Conservation (phyloP, 2,113 vertebrate species). For the Kobus ellipsiprymnus region DNA sequence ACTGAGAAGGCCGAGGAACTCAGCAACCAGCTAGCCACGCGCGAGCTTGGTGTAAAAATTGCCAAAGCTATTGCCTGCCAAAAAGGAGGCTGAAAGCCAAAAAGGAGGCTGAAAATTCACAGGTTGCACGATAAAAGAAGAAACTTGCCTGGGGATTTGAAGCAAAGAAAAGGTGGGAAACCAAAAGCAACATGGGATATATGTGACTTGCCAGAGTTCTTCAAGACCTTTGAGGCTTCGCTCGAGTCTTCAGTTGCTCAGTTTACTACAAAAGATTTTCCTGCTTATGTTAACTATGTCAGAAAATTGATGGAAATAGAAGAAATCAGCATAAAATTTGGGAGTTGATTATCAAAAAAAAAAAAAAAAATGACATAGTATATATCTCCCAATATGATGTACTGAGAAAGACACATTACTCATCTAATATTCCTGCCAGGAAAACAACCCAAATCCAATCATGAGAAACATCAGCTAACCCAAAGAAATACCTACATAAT, state of each 20-base stretch:
- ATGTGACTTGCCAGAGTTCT: slow-evolving; percentile 83
- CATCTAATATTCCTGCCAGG: not conserved
- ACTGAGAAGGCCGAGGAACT: slow-evolving; percentile 92
- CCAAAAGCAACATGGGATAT: slow-evolving; percentile 99
- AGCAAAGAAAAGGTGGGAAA: slow-evolving; percentile 99
- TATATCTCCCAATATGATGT: not conserved
- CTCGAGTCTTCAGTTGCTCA: not conserved
- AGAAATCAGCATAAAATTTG: not conserved
- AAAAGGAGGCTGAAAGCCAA: slow-evolving; percentile 91
- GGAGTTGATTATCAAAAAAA: not conserved
- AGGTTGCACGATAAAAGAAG: slow-evolving; percentile 89
- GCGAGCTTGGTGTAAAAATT: slow-evolving; percentile 94
- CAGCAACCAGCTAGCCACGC: slow-evolving; percentile 93
- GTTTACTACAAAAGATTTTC: not conserved
- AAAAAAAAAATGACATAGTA: not conserved
- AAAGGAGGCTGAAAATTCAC: slow-evolving; percentile 90
- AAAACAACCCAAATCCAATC: not conserved
- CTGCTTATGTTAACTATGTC: not conserved
- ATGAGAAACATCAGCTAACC: not conserved
- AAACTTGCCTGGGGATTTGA: slow-evolving; percentile 97
- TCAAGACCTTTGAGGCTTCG: not conserved
- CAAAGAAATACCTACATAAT: not conserved
- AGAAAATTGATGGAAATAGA: not conserved
- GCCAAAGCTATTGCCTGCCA: slow-evolving; percentile 93
- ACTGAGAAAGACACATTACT: not conserved